Evolutionary conservation across 2,113 vertebrate species (phyloP), one percentile per base, ranked within the genome.

Genomic region (Sinocyclocheilus anophthalmus): DNA sequence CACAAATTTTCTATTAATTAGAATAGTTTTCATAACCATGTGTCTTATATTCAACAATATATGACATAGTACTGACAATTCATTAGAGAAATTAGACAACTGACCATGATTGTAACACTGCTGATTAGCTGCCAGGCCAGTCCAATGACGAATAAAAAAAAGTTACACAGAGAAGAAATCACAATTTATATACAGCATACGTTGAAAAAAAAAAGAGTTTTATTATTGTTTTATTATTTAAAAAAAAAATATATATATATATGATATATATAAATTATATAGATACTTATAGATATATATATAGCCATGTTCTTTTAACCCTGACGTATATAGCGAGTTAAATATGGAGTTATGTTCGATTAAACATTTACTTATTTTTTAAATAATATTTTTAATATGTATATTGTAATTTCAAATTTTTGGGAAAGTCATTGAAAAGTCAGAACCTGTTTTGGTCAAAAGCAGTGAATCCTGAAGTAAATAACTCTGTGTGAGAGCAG

Each of bases 1-100:
- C 79, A 65, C 7, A 13, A 80, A 61, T 24, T 22, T 45, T 63
- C 87, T 55, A 89, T 86, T 91, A 89, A 85, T 76, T 91, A 90
- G 90, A 92, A 92, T 88, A 89, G 87, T 80, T 42, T 83, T 37
- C 57, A 65, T 81, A 63, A 65, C 63, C 20, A 5, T 10, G 16
- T 48, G 2, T 78, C 77, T 84, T 85, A 85, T n/a, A 87, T 20
- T 73, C 88, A 57, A 53, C 76, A 88, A 39, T 45, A 79, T 45
- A 5, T 26, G 65, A 20, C 76, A 84, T 55, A 81, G 24, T 72
- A 81, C 45, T 48, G 45, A 48, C 37, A 72, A 69, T 84, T 84
- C 82, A 84, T 87, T 84, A 84, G n/a, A 83, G 39, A 83, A 87
- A 87, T 84, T 87, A 84, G 65, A 87, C 39, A 37, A 81, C 24